These are phyloP conservation scores for Conus ventricosus DNA, from an alignment of 1,140 invertebrate species.

Conservation along the genomic window DNA sequence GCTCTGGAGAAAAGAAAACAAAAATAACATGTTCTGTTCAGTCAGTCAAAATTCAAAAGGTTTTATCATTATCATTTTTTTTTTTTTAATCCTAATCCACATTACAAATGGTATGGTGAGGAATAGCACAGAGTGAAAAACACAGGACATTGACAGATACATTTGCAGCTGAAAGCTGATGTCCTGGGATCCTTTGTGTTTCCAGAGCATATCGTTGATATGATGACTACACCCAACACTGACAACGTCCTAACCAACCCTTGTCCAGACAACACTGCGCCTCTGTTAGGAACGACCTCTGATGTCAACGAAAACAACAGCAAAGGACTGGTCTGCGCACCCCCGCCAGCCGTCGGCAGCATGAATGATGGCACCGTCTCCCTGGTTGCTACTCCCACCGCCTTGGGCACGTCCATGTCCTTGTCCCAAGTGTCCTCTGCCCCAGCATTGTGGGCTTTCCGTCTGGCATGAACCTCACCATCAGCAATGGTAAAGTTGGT, in stretches of 20 bases:
- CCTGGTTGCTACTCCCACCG: not conserved
- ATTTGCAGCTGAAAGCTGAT: no score
- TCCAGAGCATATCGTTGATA: not conserved
- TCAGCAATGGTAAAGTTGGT: slow-evolving; percentile 50
- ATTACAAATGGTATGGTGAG: no score
- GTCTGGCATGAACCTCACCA: slow-evolving; percentile 49
- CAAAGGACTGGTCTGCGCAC: not conserved
- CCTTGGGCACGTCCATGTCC: not conserved
- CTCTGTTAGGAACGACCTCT: not conserved
- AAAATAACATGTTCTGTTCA: no score
- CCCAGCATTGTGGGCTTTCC: slow-evolving; percentile 1
- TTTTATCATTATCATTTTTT: no score
- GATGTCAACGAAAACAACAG: slow-evolving; percentile 12
- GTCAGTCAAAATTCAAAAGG: no score
- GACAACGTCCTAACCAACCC: not conserved
- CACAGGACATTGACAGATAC: no score
- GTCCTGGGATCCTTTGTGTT: no score
- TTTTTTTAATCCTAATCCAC: no score
- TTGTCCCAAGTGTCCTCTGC: not conserved
- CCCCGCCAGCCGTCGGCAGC: not conserved
- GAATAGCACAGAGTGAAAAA: no score
- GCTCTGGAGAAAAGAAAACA: no score
- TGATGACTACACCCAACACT: not conserved
- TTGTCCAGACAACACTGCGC: not conserved
- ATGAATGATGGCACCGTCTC: not conserved